Evolutionary conservation across 92 coral and sea anemone species (phyloP), one percentile per base, ranked within the genome.

Genomic region (Palythoa grandis): DNA sequence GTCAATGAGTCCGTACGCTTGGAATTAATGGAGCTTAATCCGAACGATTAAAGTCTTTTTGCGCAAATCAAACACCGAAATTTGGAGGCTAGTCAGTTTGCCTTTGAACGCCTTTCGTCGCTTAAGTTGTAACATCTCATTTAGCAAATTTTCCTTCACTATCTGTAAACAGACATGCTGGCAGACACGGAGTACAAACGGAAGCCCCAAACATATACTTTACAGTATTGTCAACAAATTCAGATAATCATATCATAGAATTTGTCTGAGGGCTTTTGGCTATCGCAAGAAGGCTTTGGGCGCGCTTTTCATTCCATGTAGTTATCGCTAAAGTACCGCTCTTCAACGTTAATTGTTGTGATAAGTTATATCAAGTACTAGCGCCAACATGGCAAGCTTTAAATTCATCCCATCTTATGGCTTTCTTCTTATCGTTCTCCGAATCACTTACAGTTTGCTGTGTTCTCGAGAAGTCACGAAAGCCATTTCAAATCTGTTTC

Each of bases 1-100:
- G 74, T 68, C 54, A 78, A 84, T 95, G 86, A 92, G 95, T 88
- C 93, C 73, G 88, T 77, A 80, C 90, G 88, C 93, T 90, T 22
- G 35, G 72, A 17, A 70, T 43, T 57, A 78, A 60, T 78, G 57
- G 11, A 47, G 70, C 38, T 65, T 80, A 65, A 65, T 53, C 70
- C 52, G 10, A 22, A 40, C 22, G 85, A 80, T 14, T 24, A 16
- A 38, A 47, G 43, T 8, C 35, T 20, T 13, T 47, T 80, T 48
- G 53, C 61, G 29, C 13, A 43, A 43, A 60, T 66, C 61, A 80
- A 63, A 43, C 72, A 67, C 3, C 23, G 12, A 65, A 48, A 66
- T 3, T 48, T 63, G 35, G 73, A 63, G 52, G 22, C 73, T 20
- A 66, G 47, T 20, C 60, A 53, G 39, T 78, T 78, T 78, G 37